Percentiles rank a stretch among this genome's conserved stretches.
Evolutionary conservation across 2,113 vertebrate genomes (phyloP).

Genomic region (Spilogale gracilis): DNA sequence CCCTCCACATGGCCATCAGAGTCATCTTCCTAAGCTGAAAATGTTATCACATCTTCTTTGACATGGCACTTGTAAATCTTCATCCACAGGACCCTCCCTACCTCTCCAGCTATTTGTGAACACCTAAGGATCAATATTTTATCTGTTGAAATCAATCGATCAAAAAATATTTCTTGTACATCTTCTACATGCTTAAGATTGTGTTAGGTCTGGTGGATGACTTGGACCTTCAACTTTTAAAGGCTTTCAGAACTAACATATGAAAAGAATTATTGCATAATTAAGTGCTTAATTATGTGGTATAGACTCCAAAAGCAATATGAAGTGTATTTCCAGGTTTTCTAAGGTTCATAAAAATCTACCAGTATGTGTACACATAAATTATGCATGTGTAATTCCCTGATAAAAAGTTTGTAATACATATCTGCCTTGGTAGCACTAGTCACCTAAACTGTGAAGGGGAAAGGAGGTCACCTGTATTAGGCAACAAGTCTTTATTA

Average conservation of each 20-base stretch:
- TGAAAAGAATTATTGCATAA: conserved; percentile 52
- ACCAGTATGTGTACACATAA: conserved; percentile 31
- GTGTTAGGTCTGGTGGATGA: background rate
- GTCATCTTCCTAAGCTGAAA: background rate
- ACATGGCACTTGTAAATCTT: background rate
- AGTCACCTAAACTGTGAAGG: background rate
- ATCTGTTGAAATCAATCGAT: conserved; percentile 17
- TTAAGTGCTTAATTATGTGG: conserved; percentile 58
- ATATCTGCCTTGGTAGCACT: background rate
- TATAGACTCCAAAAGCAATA: conserved; percentile 28
- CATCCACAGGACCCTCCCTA: background rate
- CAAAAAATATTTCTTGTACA: conserved; percentile 8
- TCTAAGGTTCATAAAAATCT: conserved; percentile 49
- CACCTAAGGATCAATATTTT: background rate
- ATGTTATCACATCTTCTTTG: background rate
- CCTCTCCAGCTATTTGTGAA: background rate
- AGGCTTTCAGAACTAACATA: conserved; percentile 38
- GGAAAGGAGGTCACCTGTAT: conserved; percentile 28
- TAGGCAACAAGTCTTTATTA: background rate
- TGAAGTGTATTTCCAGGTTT: conserved; percentile 25
- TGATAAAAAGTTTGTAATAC: conserved; percentile 37
- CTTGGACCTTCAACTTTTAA: conserved; percentile 25
- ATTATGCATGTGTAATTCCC: conserved; percentile 33
- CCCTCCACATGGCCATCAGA: background rate
- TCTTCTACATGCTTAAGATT: background rate